Evolutionary conservation across 2,888 invertebrate genomes (phyloP).

Genomic region (Lathronympha strigana): DNA sequence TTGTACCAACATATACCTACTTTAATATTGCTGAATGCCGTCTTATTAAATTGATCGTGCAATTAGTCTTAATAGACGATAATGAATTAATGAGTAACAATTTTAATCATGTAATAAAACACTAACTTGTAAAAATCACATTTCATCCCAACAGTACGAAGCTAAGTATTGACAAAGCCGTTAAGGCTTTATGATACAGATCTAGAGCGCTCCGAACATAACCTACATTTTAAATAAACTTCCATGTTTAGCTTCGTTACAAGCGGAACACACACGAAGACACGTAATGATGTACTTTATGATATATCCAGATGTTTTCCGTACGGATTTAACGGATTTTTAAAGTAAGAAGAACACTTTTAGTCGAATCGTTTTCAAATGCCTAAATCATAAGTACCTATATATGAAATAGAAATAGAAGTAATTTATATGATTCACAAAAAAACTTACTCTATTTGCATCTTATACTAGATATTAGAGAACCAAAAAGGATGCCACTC

Average conservation of each 20-base stretch:
- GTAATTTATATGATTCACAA: too few relatives aligned
- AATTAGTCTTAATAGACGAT: not conserved
- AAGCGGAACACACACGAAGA: slow-evolving; percentile 17
- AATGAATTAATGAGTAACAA: not conserved
- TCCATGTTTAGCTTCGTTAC: slow-evolving; percentile 37
- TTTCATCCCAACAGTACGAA: not conserved
- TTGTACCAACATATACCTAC: too few relatives aligned
- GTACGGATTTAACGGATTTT: too few relatives aligned
- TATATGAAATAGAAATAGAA: too few relatives aligned
- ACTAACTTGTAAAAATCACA: not conserved
- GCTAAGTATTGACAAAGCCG: slow-evolving; percentile 24
- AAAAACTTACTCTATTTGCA: too few relatives aligned
- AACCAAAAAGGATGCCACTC: too few relatives aligned
- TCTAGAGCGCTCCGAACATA: slow-evolving; percentile 37
- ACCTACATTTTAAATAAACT: slow-evolving; percentile 36
- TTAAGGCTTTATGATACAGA: slow-evolving; percentile 36
- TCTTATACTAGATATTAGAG: too few relatives aligned
- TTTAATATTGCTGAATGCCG: not conserved
- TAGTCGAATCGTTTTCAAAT: too few relatives aligned
- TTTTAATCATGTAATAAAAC: not conserved
- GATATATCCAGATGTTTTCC: slow-evolving; percentile 28
- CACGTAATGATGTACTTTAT: slow-evolving; percentile 16
- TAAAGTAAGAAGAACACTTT: too few relatives aligned
- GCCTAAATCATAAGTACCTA: too few relatives aligned
- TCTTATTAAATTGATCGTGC: not conserved